A percentile compares a stretch with the other conserved stretches of the same genome.
Evolutionary conservation across 2,888 invertebrate species (phyloP).

Genomic region (Trachelus stipa): DNA sequence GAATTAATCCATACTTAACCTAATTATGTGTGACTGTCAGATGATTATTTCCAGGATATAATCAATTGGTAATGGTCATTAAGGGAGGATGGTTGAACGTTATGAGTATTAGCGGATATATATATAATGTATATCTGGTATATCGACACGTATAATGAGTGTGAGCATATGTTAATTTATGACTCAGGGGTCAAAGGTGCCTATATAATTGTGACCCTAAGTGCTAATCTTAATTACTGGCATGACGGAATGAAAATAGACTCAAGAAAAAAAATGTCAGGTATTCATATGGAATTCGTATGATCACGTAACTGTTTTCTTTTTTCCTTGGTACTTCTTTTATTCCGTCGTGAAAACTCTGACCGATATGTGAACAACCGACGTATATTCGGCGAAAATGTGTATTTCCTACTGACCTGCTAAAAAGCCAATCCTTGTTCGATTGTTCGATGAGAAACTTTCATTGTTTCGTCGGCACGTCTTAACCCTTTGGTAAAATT

Average conservation of each 20-base stretch:
- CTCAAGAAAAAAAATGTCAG: background rate
- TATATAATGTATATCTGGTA: background rate
- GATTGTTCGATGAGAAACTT: background rate
- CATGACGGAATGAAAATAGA: background rate
- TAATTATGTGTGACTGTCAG: background rate
- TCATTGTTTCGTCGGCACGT: background rate
- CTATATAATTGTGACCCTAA: constrained; percentile 8
- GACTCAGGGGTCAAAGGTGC: constrained; percentile 10
- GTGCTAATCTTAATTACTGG: background rate
- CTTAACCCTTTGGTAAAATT: background rate
- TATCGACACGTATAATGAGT: background rate
- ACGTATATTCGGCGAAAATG: background rate
- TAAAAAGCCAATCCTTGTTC: background rate
- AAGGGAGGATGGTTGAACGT: background rate
- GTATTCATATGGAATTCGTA: too few species aligned
- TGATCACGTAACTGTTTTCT: background rate
- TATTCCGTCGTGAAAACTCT: background rate
- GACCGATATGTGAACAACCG: background rate
- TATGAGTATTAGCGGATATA: background rate
- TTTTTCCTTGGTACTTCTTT: background rate
- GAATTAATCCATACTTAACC: background rate
- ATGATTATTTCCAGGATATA: background rate
- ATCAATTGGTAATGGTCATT: background rate
- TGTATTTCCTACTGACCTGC: background rate
- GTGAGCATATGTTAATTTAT: background rate